Conservation (phyloP, 1,140 invertebrate species). For the Anoplophora glabripennis region DNA sequence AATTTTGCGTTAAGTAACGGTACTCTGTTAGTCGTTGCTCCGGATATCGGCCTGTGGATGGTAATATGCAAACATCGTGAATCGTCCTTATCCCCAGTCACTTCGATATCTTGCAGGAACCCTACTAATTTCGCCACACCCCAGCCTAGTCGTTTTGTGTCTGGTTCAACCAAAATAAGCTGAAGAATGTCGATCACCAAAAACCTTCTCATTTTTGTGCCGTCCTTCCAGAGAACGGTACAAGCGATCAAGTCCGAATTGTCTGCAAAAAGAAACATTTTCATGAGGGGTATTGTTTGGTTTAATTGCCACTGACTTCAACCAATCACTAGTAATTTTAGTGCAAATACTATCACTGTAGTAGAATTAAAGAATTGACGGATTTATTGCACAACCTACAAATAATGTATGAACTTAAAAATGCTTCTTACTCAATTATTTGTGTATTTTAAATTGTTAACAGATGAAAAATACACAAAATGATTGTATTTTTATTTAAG, state of each 20-base stretch:
- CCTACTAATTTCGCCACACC: constrained; percentile 94
- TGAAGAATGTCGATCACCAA: constrained; percentile 93
- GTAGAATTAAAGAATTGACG: too few relatives aligned
- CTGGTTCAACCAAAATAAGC: constrained; percentile 95
- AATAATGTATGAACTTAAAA: too few relatives aligned
- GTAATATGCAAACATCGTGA: constrained; percentile 93
- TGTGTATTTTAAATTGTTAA: too few relatives aligned
- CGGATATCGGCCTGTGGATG: constrained; percentile 78
- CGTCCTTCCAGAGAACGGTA: constrained; percentile 86
- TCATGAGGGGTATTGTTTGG: constrained; percentile 31
- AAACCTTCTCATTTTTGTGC: constrained; percentile 85
- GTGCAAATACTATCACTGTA: not conserved
- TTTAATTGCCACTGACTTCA: constrained; percentile 26
- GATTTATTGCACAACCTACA: too few relatives aligned
- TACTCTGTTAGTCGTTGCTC: constrained; percentile 61
- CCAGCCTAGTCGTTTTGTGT: constrained; percentile 87
- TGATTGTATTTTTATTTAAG: too few relatives aligned
- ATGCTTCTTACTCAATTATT: too few relatives aligned
- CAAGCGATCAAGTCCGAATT: constrained; percentile 97
- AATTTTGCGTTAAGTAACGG: constrained; percentile 89
- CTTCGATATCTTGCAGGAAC: constrained; percentile 80
- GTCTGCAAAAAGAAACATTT: constrained; percentile 53
- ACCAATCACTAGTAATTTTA: constrained; percentile 31
- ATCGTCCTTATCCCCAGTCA: constrained; percentile 91
- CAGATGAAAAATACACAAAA: too few relatives aligned